phyloP scores from a whole-genome alignment of 2,888 invertebrate genomes.

The Drosophila percnosoma region DNA sequence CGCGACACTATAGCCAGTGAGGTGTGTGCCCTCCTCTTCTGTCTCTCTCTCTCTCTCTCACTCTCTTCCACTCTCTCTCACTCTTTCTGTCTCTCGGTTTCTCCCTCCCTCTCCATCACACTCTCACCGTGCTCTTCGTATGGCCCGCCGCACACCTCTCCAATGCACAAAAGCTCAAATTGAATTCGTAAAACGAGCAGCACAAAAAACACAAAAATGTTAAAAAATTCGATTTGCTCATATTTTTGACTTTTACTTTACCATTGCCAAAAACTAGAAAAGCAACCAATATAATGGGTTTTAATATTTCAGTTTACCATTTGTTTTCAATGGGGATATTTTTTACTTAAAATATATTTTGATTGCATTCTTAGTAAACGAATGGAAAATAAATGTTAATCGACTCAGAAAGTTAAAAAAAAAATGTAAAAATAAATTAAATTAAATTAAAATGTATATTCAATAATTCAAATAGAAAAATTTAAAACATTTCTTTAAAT shows the following conservation, averaged over 20 bases:
- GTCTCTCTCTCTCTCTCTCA: not conserved
- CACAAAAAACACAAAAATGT: constrained; percentile 28
- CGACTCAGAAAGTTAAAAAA: not conserved
- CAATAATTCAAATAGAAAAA: too few species aligned
- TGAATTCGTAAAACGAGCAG: constrained; percentile 63
- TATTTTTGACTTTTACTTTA: constrained; percentile 44
- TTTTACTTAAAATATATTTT: constrained; percentile 4
- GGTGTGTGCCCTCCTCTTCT: constrained; percentile 26
- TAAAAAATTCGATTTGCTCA: constrained; percentile 52
- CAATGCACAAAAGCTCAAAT: constrained; percentile 55
- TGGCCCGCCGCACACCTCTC: not conserved
- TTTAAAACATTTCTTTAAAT: not conserved
- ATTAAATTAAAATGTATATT: not conserved
- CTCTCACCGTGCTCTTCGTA: not conserved
- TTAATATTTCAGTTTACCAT: constrained; percentile 7
- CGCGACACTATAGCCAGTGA: constrained; percentile 49
- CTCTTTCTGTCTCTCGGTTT: constrained; percentile 4
- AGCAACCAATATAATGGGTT: not conserved
- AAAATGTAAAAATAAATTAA: not conserved
- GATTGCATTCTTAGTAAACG: not conserved
- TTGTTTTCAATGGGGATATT: constrained; percentile 7
- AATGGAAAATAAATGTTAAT: not conserved
- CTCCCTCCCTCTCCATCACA: not conserved
- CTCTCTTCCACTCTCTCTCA: not conserved
- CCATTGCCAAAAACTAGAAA: constrained; percentile 29